Evolutionary conservation across 2,113 vertebrate species (phyloP).

Genomic region (Polyodon spathula): DNA sequence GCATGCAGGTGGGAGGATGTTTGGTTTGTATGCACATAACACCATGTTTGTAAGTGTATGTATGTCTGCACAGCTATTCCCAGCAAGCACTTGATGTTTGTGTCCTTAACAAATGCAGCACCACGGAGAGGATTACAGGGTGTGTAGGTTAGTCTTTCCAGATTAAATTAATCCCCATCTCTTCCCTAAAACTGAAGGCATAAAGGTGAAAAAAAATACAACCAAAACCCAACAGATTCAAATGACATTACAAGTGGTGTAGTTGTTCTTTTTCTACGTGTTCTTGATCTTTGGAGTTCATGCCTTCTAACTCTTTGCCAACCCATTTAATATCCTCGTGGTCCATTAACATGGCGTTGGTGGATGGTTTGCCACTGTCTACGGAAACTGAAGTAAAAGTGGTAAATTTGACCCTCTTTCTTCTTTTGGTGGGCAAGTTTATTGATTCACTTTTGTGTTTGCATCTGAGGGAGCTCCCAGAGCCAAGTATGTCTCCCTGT

Average conservation of each 20-base stretch:
- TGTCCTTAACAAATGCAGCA: too few relatives aligned
- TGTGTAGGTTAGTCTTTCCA: too few relatives aligned
- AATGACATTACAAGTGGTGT: constrained; percentile 35
- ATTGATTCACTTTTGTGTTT: constrained; percentile 61
- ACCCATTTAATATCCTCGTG: constrained; percentile 77
- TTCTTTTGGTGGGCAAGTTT: constrained; percentile 82
- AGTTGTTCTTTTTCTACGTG: constrained; percentile 33
- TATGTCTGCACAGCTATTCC: too few relatives aligned
- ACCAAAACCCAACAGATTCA: constrained; percentile 3
- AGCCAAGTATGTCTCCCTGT: constrained; percentile 41
- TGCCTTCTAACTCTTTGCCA: constrained; percentile 66
- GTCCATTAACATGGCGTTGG: constrained; percentile 46
- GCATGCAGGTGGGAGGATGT: too few relatives aligned
- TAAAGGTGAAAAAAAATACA: constrained; percentile 46
- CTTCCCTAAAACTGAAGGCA: constrained; percentile 51
- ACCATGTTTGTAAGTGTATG: too few relatives aligned
- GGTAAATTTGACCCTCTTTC: constrained; percentile 89
- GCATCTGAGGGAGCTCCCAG: constrained; percentile 34
- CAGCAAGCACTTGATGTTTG: too few relatives aligned
- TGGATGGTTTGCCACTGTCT: constrained; percentile 53
- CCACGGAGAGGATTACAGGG: too few relatives aligned
- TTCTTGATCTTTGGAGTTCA: constrained; percentile 47
- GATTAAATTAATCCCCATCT: constrained; percentile 6
- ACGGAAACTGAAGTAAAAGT: constrained; percentile 71
- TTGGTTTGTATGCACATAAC: too few relatives aligned